A percentile compares a stretch with the other conserved stretches of the same genome.
phyloP scores from a whole-genome alignment of 1,140 invertebrate species.

The Microplitis mediator region DNA sequence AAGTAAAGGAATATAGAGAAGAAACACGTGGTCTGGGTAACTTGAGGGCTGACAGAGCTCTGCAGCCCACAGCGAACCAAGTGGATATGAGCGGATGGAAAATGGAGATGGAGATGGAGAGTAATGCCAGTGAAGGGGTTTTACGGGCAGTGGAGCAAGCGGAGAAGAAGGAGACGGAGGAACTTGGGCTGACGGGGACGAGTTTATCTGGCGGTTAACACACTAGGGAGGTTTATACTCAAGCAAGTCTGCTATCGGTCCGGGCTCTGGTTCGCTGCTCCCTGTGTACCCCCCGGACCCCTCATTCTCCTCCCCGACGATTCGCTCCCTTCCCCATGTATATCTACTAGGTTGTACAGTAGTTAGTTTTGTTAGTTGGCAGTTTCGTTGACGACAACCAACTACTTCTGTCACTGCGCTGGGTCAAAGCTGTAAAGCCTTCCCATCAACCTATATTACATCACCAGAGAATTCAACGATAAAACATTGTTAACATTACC shows the following conservation, averaged over 20 bases:
- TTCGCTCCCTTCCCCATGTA: too few species aligned
- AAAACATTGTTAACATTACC: neutral
- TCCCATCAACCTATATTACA: neutral
- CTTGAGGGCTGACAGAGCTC: neutral
- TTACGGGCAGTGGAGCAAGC: neutral
- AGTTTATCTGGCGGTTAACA: conserved; percentile 29
- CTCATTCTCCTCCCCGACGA: too few species aligned
- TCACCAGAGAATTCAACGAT: neutral
- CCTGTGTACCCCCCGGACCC: too few species aligned
- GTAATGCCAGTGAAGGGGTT: neutral
- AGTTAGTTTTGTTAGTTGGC: neutral
- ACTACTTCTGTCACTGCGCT: conserved; percentile 14
- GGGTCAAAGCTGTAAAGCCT: conserved; percentile 18
- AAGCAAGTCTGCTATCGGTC: conserved; percentile 22
- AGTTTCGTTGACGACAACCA: conserved; percentile 5
- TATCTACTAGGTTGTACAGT: too few species aligned
- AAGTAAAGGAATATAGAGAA: neutral
- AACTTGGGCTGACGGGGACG: conserved; percentile 17
- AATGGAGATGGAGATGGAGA: neutral
- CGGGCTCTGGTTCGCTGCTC: neutral
- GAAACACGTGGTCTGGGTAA: neutral
- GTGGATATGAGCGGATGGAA: neutral
- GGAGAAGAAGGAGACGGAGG: neutral
- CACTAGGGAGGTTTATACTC: conserved; percentile 20
- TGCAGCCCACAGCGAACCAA: neutral